phyloP scores from a whole-genome alignment of 1,140 invertebrate species.

The Pseudomyrmex concolor region DNA sequence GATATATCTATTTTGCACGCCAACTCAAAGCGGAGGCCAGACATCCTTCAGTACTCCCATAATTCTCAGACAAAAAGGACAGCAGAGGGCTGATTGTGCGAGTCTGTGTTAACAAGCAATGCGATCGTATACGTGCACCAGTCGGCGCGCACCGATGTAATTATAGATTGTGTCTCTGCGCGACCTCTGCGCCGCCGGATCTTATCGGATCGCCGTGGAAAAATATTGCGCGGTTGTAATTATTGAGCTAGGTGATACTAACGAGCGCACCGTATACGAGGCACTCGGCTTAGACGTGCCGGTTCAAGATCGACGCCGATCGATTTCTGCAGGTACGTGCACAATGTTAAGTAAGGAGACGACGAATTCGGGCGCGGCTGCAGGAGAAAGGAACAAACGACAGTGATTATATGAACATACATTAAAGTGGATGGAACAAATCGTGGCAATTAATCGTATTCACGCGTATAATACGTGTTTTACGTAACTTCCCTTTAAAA shows the following conservation, averaged over 20 bases:
- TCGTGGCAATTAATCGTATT: constrained; percentile 67
- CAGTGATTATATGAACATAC: constrained; percentile 61
- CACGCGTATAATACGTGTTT: constrained; percentile 20
- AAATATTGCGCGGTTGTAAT: constrained; percentile 77
- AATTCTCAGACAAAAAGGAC: neutral
- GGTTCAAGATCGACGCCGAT: constrained; percentile 64
- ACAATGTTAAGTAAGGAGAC: constrained; percentile 27
- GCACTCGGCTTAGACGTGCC: constrained; percentile 31
- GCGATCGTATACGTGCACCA: constrained; percentile 54
- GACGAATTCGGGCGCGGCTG: constrained; percentile 64
- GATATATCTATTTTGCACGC: constrained; percentile 52
- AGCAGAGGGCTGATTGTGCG: neutral
- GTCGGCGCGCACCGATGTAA: constrained; percentile 78
- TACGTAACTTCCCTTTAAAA: constrained; percentile 39
- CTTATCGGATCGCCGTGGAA: constrained; percentile 77
- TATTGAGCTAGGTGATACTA: constrained; percentile 69
- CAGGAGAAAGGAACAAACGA: constrained; percentile 65
- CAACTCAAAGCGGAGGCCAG: constrained; percentile 23
- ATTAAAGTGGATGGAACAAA: constrained; percentile 65
- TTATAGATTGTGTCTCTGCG: constrained; percentile 83
- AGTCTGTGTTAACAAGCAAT: constrained; percentile 44
- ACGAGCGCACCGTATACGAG: constrained; percentile 19
- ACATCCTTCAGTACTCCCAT: constrained; percentile 35
- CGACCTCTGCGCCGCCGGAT: constrained; percentile 77
- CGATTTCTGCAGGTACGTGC: constrained; percentile 49